Conservation (phyloP, 1,140 invertebrate species). For the Papilio helenus region DNA sequence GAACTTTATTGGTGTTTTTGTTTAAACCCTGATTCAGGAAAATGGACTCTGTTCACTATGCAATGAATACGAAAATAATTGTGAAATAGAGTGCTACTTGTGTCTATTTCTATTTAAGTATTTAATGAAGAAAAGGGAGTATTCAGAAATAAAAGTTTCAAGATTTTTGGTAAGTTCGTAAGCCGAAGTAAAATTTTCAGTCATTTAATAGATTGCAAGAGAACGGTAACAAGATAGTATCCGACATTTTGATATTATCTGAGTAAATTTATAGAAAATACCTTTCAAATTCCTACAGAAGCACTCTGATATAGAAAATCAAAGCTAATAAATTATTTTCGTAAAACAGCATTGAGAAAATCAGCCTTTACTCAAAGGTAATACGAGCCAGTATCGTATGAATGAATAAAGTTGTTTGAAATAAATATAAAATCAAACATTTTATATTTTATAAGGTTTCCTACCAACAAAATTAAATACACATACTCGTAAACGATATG, state of each 20-base stretch:
- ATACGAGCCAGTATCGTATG: not conserved
- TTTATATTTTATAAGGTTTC: conserved; percentile 24
- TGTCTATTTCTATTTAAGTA: not conserved
- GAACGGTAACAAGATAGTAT: not conserved
- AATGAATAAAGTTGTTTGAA: not conserved
- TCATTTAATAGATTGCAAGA: conserved; percentile 3
- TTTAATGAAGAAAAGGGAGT: not conserved
- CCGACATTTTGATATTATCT: conserved; percentile 3
- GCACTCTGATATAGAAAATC: not conserved
- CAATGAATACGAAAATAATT: not conserved
- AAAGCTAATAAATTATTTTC: conserved; percentile 3
- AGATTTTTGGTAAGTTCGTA: not conserved
- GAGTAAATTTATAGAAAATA: not conserved
- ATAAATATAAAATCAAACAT: conserved; percentile 23
- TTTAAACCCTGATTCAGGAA: not conserved
- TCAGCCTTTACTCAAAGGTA: not conserved
- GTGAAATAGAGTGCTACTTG: not conserved
- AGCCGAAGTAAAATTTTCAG: not conserved
- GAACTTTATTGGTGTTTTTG: not conserved
- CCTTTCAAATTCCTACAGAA: not conserved
- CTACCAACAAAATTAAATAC: conserved; percentile 15
- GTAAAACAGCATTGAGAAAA: not conserved
- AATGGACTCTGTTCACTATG: not conserved
- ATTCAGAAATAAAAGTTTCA: not conserved
- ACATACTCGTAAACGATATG: conserved; percentile 3